Base-by-base conservation (phyloP, 1,140 invertebrate genomes). In the Cydia amplana region DNA sequence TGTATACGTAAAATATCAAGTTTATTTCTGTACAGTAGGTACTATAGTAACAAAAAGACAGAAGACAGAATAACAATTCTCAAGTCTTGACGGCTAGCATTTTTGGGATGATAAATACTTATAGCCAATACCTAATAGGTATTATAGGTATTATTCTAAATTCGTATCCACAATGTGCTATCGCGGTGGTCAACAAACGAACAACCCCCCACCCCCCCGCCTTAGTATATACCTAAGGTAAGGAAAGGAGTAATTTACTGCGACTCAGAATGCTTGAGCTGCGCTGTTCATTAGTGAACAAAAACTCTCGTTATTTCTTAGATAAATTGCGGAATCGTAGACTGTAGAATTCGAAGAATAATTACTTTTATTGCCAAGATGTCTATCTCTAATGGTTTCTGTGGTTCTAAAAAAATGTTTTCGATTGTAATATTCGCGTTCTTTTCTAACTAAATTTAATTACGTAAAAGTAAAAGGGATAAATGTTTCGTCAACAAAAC, bases 201-300 rank as follows among this genome's bases (percentile, higher is more conserved):
- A 83, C 82, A 84, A 85, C 86, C 87, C 83, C 82, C 85, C 82
- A 78, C 77, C 55, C 83, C 81, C 83, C 81, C 78, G 80, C 79
- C 83, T 85, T 80, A 77, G 82, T 87, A 86, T 81, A 85, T 87
- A n/a, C n/a, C n/a, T n/a, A 87, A 91, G 87, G 88, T 87, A 87
- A 87, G 83, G 79, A 86, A 82, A 76, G 75, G 82, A 85, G 82
- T 86, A 83, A 87, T 86, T 83, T 87, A 87, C 73, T 74, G 55
- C 73, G 81, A 84, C 73, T 32, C 10, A 81, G 7, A 40, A 40
- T 72, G 28, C 65, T 79, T 81, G 80, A 81, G 65, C 65, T 70
- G 65, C 28, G n/a, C 65, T 70, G 65, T 70, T 70, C 65, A 70
- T 70, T 70, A 70, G 65, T 36, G 65, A 70, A 36, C 14, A 70